A percentile compares a stretch with the other conserved stretches of the same genome.
Evolutionary conservation across 2,797 vertebrate genomes (phyloP).

Genomic region (Darevskia nairensis): DNA sequence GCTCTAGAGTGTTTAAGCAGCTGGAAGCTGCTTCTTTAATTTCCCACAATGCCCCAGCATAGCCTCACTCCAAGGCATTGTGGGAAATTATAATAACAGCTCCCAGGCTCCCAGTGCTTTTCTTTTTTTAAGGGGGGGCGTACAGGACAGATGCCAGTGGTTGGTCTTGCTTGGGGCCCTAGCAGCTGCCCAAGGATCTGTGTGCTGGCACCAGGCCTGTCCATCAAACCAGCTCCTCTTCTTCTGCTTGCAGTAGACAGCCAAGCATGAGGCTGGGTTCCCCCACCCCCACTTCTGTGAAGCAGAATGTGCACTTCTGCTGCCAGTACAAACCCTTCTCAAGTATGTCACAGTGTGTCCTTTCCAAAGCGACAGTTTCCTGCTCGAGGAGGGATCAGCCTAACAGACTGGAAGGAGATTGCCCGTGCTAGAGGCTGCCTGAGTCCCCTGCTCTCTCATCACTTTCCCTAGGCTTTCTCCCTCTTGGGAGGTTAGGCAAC

Average conservation of each 20-base stretch:
- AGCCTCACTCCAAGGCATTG: no score
- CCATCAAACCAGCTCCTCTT: background rate
- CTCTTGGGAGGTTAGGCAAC: conserved; percentile 22
- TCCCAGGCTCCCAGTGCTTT: background rate
- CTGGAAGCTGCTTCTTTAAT: background rate
- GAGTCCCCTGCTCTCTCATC: conserved; percentile 22
- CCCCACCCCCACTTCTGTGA: no score
- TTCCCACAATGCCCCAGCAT: background rate
- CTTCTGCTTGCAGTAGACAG: fast-evolving
- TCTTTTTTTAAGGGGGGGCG: no score
- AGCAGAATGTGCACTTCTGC: background rate
- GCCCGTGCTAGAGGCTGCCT: conserved; percentile 53
- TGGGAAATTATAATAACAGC: background rate
- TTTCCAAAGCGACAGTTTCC: conserved; percentile 66
- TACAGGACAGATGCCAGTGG: background rate
- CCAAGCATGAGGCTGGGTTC: no score
- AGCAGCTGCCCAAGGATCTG: background rate
- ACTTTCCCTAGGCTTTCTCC: conserved; percentile 52
- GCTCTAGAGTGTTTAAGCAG: background rate
- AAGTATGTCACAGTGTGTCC: conserved; percentile 54
- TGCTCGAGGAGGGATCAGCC: conserved; percentile 67
- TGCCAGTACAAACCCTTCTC: conserved; percentile 6
- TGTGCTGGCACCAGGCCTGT: background rate
- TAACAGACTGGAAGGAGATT: conserved; percentile 65
- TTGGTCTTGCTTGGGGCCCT: background rate